Base-by-base conservation (phyloP, 2,113 vertebrate species). In the Tapirus terrestris region DNA sequence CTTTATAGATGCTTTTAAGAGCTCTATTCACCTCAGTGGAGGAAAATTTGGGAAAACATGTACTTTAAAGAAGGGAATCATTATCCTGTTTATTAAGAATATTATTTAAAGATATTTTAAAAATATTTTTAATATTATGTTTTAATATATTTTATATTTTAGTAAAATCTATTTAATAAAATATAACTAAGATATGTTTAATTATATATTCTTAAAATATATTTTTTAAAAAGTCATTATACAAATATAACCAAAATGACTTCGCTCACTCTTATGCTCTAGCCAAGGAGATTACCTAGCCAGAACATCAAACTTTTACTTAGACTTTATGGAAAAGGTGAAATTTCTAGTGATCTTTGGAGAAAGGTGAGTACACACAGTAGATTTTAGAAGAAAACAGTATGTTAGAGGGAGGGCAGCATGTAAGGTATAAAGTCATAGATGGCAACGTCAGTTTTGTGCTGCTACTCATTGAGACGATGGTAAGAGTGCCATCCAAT, bases 41-140 rank as follows among this genome's bases (percentile, higher is more conserved):
- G 63, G 33, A 68, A 90, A 94, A 76, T 65, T 58, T 48, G 31
- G 18, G 13, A 83, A 83, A 70, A 7, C 16, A 72, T 53, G 13
- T 39, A 58, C 27, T 93, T 88, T 87, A 80, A 92, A 90, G 13
- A 90, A 90, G 36, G 31, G 14, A 91, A 91, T 81, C 33, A 68
- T 85, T 80, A 58, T 65, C 36, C 14, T 91, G 3, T 63, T 92
- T 95, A 36, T 80, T 60, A 48, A 92, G 8, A 67, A 60, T 43
- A 56, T 27, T 88, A 94, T 11, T 53, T 14, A 89, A 89, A 94
- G 33, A 79, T 51, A 56, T 33, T 88, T 96, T 11, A 13, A 56
- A 81, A 39, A 8, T 23, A 48, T 56, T 90, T 90, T 77, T 36
- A 80, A 11, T 43, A 63, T 80, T 63, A 76, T 76, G 5, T 73